phyloP scores from a whole-genome alignment of 2,888 invertebrate species.

The Eustalomyia histrio region DNA sequence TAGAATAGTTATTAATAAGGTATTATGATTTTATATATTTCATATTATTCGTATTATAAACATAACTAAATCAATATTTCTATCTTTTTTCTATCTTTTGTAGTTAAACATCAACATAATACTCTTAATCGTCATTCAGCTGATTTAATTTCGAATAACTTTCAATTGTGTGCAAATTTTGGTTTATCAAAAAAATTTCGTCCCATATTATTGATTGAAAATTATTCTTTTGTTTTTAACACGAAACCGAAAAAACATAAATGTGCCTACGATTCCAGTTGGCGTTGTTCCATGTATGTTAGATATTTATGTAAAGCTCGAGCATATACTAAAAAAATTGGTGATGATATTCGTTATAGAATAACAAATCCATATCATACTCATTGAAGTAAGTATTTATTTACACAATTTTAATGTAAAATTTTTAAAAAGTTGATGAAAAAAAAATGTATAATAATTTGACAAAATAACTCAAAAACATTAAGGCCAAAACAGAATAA shows the following conservation, averaged over 20 bases:
- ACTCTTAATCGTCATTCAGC: slow-evolving; percentile 43
- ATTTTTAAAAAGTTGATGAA: too few relatives aligned
- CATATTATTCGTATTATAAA: too few relatives aligned
- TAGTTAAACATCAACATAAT: neutral
- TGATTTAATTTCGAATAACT: slow-evolving; percentile 61
- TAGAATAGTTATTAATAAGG: too few relatives aligned
- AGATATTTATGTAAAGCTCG: slow-evolving; percentile 68
- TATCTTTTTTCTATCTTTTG: neutral
- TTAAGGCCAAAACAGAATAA: too few relatives aligned
- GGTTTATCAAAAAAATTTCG: slow-evolving; percentile 66
- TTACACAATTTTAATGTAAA: too few relatives aligned
- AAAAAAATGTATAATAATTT: too few relatives aligned
- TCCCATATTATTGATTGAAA: slow-evolving; percentile 62
- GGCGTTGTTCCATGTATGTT: slow-evolving; percentile 69
- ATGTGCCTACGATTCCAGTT: slow-evolving; percentile 64
- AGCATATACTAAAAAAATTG: slow-evolving; percentile 68
- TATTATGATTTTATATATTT: neutral
- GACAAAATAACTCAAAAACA: too few relatives aligned
- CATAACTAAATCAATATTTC: too few relatives aligned
- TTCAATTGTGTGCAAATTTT: slow-evolving; percentile 62
- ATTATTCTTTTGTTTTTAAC: slow-evolving; percentile 64
- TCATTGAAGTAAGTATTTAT: slow-evolving; percentile 34
- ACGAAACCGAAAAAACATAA: slow-evolving; percentile 56
- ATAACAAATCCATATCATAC: slow-evolving; percentile 69
- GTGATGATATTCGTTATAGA: slow-evolving; percentile 69